Conservation (phyloP, 2,888 invertebrate genomes). For the Andricus quercusramuli region DNA sequence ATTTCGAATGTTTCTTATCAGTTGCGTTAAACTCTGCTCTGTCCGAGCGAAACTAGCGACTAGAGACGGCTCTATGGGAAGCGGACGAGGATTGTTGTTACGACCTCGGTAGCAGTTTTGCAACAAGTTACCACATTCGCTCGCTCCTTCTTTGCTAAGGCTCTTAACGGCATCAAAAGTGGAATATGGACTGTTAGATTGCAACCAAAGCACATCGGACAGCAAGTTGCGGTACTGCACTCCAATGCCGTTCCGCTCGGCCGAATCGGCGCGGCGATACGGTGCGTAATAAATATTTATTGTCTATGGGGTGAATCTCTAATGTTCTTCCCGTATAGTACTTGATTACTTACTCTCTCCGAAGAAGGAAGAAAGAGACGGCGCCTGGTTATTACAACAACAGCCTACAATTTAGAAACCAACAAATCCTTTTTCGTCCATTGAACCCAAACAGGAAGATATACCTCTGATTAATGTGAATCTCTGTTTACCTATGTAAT, state of each 20-base stretch:
- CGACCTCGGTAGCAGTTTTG: slow-evolving; percentile 64
- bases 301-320: slow-evolving; percentile 22
- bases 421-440: not conserved
- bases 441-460: not conserved
- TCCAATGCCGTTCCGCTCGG: slow-evolving; percentile 18
- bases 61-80: slow-evolving; percentile 42
- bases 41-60: slow-evolving; percentile 33
- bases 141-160: slow-evolving; percentile 63
- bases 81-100: slow-evolving; percentile 48
- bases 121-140: slow-evolving; percentile 69
- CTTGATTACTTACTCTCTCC: slow-evolving; percentile 2
- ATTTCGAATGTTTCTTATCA: not conserved
- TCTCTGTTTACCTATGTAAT: no score
- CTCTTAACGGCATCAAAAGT: slow-evolving; percentile 36
- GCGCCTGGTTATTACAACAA: not conserved
- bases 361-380: not conserved
- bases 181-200: slow-evolving; percentile 31
- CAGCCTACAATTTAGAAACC: not conserved
- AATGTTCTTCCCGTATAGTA: not conserved
- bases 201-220: slow-evolving; percentile 28
- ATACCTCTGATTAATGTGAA: no score
- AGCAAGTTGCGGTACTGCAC: slow-evolving; percentile 10
- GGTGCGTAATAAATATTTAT: slow-evolving; percentile 18
- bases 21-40: slow-evolving; percentile 42
- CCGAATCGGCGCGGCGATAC: not conserved